Evolutionary conservation across 2,888 invertebrate species (phyloP).

Genomic region (Emmelina monodactyla): DNA sequence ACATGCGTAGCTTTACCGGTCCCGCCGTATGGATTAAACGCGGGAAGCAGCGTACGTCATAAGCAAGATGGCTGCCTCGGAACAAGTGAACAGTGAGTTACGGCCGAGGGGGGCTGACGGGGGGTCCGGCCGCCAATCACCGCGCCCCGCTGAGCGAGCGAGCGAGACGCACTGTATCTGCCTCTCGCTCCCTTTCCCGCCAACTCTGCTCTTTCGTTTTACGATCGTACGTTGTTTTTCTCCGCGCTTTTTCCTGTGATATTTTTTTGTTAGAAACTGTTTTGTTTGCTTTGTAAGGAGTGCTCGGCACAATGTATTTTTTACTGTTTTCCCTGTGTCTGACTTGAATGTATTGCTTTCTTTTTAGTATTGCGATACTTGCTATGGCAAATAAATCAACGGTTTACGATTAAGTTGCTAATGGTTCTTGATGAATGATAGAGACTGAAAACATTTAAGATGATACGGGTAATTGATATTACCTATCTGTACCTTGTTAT

Average conservation of each 20-base stretch:
- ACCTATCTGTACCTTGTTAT: too few species aligned
- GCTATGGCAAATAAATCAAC: not conserved
- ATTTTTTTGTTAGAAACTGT: conserved; percentile 49
- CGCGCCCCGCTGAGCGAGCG: conserved; percentile 50
- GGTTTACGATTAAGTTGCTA: not conserved
- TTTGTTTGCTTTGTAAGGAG: conserved; percentile 58
- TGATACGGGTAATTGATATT: too few species aligned
- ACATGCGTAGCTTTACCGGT: conserved; percentile 22
- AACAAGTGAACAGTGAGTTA: conserved; percentile 67
- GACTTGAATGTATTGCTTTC: conserved; percentile 13
- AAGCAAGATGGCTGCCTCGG: conserved; percentile 66
- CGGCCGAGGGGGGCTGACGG: conserved; percentile 34
- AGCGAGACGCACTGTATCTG: conserved; percentile 39
- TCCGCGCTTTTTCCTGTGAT: conserved; percentile 58
- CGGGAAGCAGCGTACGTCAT: conserved; percentile 60
- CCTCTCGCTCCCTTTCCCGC: too few species aligned
- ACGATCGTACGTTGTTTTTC: conserved; percentile 58
- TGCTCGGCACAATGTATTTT: conserved; percentile 43
- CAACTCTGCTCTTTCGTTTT: conserved; percentile 63
- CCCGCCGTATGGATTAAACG: conserved; percentile 45
- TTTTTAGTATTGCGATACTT: not conserved
- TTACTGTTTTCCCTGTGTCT: conserved; percentile 38
- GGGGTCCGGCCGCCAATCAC: conserved; percentile 36
- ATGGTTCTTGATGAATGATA: conserved; percentile 1
- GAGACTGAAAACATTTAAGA: not conserved